Base-by-base conservation (phyloP, 2,797 vertebrate genomes). In the Pitangus sulphuratus region DNA sequence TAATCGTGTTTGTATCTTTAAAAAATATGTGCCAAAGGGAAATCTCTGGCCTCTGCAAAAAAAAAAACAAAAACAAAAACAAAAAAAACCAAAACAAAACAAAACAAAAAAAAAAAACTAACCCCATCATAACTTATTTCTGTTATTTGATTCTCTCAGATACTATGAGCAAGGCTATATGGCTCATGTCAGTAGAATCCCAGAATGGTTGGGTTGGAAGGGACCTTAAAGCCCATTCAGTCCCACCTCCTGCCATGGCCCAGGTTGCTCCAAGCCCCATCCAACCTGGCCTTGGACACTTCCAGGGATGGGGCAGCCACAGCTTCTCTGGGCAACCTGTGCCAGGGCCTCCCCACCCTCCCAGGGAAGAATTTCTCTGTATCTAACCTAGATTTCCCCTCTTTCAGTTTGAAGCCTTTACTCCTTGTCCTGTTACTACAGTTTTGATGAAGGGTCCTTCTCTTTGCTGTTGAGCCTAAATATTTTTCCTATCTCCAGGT, bases 221-320 rank as follows among this genome's bases (percentile, higher is more conserved):
- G 9, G n/a, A 33, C 19, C 11, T 69, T 62, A 44, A 69, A 62
- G 6, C 4, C 56, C 26, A 12, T 37, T 9, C 26, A 5, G 2
- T 83, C n/a, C 47, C 42, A 62, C 8, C 3, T 15, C 30, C 40
- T 68, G 26, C 47, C 18, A 12, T 37, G 48, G 15, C 11, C 51
- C 30, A 58, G 30, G 8, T 0, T 65, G 14, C 31, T 77, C 72
- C 9, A 21, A 57, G 12, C n/a, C 16, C 24, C 0, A 0, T 39
- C 61, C n/a, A 70, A 0, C 24, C 44, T 77, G 79, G 16, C 20
- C 37, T 64, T 39, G 50, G 24, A 1, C 37, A 33, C 14, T 64
- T 0, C 44, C 57, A 77, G 65, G 28, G 24, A 57, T 33, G 30
- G 24, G 28, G 16, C 50, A 64, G 16, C 50, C 71, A 22, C 50